phyloP scores from a whole-genome alignment of 2,888 invertebrate species.

The Drosophila demipolita region DNA sequence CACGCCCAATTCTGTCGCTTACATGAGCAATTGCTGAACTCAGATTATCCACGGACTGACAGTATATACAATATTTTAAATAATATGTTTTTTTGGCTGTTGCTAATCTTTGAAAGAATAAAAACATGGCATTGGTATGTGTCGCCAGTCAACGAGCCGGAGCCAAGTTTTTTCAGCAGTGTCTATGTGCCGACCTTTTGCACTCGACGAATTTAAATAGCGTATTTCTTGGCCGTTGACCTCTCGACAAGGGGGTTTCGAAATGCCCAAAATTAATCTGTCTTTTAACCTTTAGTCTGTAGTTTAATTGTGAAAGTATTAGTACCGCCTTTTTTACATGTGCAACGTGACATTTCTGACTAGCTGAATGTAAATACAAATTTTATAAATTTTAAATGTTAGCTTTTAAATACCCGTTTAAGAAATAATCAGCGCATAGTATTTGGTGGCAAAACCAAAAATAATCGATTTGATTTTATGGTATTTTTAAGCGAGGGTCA shows the following conservation, averaged over 20 bases:
- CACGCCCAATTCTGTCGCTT: not conserved
- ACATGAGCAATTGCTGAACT: constrained; percentile 5
- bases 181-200: constrained; percentile 46
- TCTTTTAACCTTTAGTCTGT: constrained; percentile 21
- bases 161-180: constrained; percentile 43
- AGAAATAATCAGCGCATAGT: not conserved
- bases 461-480: constrained; percentile 6
- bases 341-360: not conserved
- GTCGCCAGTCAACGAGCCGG: constrained; percentile 39
- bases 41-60: not conserved
- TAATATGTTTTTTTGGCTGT: constrained; percentile 3
- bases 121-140: constrained; percentile 46
- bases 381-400: constrained; percentile 18
- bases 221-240: constrained; percentile 43
- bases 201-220: constrained; percentile 51
- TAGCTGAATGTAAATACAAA: not conserved
- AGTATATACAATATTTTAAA: constrained; percentile 3
- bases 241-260: constrained; percentile 20
- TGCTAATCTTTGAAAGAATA: constrained; percentile 40
- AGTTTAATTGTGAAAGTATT: constrained; percentile 32
- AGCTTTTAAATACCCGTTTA: not conserved
- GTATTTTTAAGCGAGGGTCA: constrained; percentile 21
- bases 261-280: constrained; percentile 12
- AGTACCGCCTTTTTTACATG: not conserved
- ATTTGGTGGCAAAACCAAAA: constrained; percentile 11